A percentile compares a stretch with the other conserved stretches of the same genome.
phyloP scores from a whole-genome alignment of 2,888 invertebrate species.

The Lypha dubia region DNA sequence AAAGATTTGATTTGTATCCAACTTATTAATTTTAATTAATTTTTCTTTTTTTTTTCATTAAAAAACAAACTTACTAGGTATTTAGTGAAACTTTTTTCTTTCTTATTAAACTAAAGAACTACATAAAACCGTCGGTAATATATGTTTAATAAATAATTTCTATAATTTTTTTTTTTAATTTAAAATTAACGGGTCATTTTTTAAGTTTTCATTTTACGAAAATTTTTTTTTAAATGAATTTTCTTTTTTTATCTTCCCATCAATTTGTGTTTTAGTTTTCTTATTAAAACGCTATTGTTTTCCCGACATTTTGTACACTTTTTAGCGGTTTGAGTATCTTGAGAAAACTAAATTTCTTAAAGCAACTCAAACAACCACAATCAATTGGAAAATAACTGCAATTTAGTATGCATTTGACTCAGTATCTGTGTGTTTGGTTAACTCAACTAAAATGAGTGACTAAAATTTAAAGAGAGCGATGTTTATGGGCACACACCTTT shows the following conservation, averaged over 20 bases:
- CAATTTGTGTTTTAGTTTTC: neutral
- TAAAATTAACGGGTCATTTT: neutral
- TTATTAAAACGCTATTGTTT: slow-evolving; percentile 36
- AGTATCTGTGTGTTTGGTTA: neutral
- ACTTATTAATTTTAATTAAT: neutral
- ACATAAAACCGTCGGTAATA: slow-evolving; percentile 40
- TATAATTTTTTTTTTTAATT: slow-evolving; percentile 4
- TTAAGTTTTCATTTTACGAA: neutral
- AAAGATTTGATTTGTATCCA: neutral
- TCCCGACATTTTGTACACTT: slow-evolving; percentile 67
- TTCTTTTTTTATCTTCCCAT: neutral
- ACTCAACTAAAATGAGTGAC: slow-evolving; percentile 1
- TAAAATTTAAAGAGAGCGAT: neutral
- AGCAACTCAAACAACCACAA: slow-evolving; percentile 59
- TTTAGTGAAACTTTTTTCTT: slow-evolving; percentile 5
- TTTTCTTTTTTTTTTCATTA: neutral
- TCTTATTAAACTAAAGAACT: neutral
- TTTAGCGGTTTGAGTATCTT: slow-evolving; percentile 77
- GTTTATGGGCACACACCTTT: slow-evolving; percentile 2
- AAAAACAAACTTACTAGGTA: slow-evolving; percentile 53
- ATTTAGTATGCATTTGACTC: neutral
- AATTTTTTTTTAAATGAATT: slow-evolving; percentile 5
- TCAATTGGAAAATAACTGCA: slow-evolving; percentile 3
- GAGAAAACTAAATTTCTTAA: slow-evolving; percentile 75
- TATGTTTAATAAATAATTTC: neutral